Percentiles rank a stretch among this genome's conserved stretches.
Conservation (phyloP, 2,113 vertebrate species). For the Scomber japonicus region DNA sequence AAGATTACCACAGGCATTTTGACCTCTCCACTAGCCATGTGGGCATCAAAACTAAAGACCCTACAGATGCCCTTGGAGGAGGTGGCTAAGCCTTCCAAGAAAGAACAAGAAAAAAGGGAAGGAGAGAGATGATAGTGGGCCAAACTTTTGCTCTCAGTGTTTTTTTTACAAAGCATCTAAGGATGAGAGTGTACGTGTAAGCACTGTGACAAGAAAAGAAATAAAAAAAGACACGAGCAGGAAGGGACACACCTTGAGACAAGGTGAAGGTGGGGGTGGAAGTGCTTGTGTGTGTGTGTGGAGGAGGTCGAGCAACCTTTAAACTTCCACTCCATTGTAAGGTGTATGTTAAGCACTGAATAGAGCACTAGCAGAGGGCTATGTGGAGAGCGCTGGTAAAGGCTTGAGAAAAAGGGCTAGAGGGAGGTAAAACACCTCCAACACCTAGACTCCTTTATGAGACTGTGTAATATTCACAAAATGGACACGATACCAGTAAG, state of each 20-base stretch:
- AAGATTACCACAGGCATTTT: constrained; percentile 60
- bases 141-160: constrained; percentile 29
- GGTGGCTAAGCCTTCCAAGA: constrained; percentile 41
- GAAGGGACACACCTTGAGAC: constrained; percentile 55
- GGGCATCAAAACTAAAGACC: constrained; percentile 53
- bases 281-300: not conserved
- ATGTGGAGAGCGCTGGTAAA: constrained; percentile 48
- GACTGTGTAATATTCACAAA: constrained; percentile 41
- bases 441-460: constrained; percentile 50
- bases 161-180: constrained; percentile 18
- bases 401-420: constrained; percentile 51
- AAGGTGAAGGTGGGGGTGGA: constrained; percentile 47
- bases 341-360: constrained; percentile 38
- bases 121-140: constrained; percentile 12
- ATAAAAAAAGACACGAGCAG: constrained; percentile 28
- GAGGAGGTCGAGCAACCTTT: constrained; percentile 43
- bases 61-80: constrained; percentile 26
- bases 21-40: constrained; percentile 47
- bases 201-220: constrained; percentile 18
- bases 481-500: constrained; percentile 31
- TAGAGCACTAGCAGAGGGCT: constrained; percentile 40
- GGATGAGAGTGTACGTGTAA: not conserved
- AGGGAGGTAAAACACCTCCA: constrained; percentile 42
- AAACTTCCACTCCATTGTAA: constrained; percentile 58
- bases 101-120: constrained; percentile 25